Evolutionary conservation across 2,797 vertebrate genomes (phyloP), one percentile per base, ranked within the genome.

Genomic region (Phaenicophaeus curvirostris): DNA sequence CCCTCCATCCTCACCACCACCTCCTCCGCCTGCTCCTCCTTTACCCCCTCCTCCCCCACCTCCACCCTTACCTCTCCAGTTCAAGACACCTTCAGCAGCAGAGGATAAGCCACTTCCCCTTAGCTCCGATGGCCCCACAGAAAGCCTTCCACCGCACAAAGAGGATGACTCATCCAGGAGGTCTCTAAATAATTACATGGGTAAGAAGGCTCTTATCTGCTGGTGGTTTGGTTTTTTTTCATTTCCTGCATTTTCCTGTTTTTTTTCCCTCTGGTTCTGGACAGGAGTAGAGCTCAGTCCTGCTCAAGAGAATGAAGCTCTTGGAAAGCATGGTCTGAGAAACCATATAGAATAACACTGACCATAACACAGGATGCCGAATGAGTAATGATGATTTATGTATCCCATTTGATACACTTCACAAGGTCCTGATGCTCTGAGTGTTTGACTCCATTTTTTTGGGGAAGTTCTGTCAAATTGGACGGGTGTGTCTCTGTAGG

Each of bases 121-220:
- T 37, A 96, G 96, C 77, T 97, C 96, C 30, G 93, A 98, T 13
- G 95, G 83, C 13, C 57, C 85, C 44, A 50, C 42, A 39, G 86
- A 69, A 76, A 76, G 48, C 33, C 37, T 48, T 39, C 75, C 78
- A 19, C 17, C 63, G 66, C 78, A 97, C 85, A 93, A 76, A 39
- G 88, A 95, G 25, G 71, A 72, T 27, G 97, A 97, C 59, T 94
- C 96, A 19, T 91, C 97, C 87, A 98, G 95, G 93, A 97, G 83
- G 30, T 96, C 84, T 68, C 95, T 98, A 74, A 97, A 96, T 94
- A 98, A 98, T 93, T 97, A 97, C 77, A 90, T 98, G 98, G 99
- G 99, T 99, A 98, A 98, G 24, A 51, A 15, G 39, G 6, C 31
- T 84, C 9, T 17, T 16, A 28, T n/a, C 9, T 2, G 10, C 48